Evolutionary conservation across 2,113 vertebrate genomes (phyloP).

Genomic region (Axis porcinus): DNA sequence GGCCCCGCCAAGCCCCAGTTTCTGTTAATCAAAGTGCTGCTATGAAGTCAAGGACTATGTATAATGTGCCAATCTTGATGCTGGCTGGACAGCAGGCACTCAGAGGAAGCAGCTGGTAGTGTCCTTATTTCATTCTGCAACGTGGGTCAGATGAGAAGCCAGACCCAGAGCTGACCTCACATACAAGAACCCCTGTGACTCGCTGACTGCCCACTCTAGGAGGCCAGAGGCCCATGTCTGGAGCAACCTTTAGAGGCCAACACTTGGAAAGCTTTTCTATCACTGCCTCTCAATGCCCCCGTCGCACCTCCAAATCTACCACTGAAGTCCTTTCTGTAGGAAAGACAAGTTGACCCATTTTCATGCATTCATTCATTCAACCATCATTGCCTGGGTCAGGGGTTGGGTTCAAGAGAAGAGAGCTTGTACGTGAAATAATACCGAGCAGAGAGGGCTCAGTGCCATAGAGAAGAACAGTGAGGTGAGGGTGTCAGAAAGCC

Average conservation of each 20-base stretch:
- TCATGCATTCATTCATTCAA: background rate
- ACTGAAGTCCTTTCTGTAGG: background rate
- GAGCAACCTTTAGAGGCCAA: background rate
- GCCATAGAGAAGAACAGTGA: background rate
- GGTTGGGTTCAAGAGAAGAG: background rate
- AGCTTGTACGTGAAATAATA: background rate
- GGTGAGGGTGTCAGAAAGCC: background rate
- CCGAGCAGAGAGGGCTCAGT: fast-evolving
- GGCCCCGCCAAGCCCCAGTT: background rate
- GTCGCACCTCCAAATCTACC: background rate
- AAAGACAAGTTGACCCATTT: background rate
- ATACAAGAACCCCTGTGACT: background rate
- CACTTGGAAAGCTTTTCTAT: background rate
- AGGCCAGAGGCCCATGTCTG: background rate
- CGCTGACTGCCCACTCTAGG: background rate
- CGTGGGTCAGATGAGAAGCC: background rate
- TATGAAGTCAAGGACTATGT: background rate
- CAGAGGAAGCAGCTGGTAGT: too few species aligned
- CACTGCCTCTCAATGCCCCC: background rate
- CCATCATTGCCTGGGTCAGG: background rate
- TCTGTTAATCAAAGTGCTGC: background rate
- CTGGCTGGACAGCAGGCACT: fast-evolving
- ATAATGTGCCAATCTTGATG: fast-evolving
- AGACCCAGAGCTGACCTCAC: background rate
- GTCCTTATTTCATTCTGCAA: background rate